Evolutionary conservation across 35 echinoderm and acorn worm species (phyloP).

Genomic region (Heliocidaris erythrogramma): DNA sequence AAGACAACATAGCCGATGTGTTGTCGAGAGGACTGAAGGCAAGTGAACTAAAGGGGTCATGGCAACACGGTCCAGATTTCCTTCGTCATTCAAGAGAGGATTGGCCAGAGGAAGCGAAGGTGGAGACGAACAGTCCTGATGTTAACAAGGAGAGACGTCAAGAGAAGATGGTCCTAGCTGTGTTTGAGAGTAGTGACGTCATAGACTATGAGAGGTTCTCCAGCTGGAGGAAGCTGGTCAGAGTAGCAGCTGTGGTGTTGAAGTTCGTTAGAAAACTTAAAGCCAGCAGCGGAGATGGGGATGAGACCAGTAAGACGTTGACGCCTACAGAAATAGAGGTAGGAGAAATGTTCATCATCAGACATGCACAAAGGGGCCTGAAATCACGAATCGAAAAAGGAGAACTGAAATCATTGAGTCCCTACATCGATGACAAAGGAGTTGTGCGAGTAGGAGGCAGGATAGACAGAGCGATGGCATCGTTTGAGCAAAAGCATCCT

Average conservation of each 20-base stretch:
- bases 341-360: neutral
- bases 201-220: conserved; percentile 69
- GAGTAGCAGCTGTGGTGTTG: conserved; percentile 64
- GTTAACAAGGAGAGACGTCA: conserved; percentile 57
- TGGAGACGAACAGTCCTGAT: too few relatives aligned
- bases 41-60: conserved; percentile 27
- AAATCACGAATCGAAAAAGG: too few relatives aligned
- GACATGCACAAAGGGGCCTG: too few relatives aligned
- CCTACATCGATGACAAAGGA: too few relatives aligned
- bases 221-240: conserved; percentile 63
- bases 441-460: too few relatives aligned
- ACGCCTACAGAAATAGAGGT: neutral
- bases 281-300: neutral
- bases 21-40: conserved; percentile 58
- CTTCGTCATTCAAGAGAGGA: too few relatives aligned
- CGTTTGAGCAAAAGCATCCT: too few relatives aligned
- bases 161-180: conserved; percentile 25
- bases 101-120: too few relatives aligned
- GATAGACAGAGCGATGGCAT: too few relatives aligned
- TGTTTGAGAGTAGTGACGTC: neutral
- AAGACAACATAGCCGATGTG: conserved; percentile 63
- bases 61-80: too few relatives aligned
- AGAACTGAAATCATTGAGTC: too few relatives aligned
- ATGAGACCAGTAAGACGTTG: neutral
- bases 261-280: conserved; percentile 39